phyloP scores from a whole-genome alignment of 2,113 vertebrate genomes.

The Eublepharis macularius region DNA sequence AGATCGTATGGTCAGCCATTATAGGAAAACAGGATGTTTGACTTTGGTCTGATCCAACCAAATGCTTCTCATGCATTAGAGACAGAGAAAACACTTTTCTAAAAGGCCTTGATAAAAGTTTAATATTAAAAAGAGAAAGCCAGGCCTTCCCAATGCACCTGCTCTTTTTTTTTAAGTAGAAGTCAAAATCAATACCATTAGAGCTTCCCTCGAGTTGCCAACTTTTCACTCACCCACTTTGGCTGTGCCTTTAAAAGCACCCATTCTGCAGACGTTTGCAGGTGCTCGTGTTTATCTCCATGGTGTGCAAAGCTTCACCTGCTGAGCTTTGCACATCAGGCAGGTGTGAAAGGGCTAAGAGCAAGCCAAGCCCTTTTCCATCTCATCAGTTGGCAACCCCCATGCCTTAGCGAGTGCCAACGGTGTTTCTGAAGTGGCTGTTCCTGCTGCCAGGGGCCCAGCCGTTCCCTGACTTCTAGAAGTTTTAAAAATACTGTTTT shows the following conservation, averaged over 20 bases:
- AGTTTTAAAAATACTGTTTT: slow-evolving; percentile 69
- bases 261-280: neutral
- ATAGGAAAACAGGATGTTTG: too few relatives aligned
- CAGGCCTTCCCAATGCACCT: neutral
- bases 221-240: neutral
- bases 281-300: neutral
- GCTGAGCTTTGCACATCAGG: neutral
- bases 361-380: too few relatives aligned
- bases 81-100: too few relatives aligned
- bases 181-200: neutral
- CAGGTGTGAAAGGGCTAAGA: neutral
- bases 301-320: neutral
- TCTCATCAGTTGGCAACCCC: neutral
- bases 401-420: neutral
- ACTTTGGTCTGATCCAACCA: too few relatives aligned
- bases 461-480: slow-evolving; percentile 54
- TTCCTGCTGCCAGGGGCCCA: neutral
- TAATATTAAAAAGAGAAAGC: neutral
- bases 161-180: neutral
- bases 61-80: too few relatives aligned
- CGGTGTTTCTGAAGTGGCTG: neutral
- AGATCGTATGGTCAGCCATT: too few relatives aligned
- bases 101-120: neutral
- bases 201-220: neutral
- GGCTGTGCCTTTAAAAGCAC: neutral